Conservation (phyloP, 2,113 vertebrate genomes). For the Microtus ochrogaster region DNA sequence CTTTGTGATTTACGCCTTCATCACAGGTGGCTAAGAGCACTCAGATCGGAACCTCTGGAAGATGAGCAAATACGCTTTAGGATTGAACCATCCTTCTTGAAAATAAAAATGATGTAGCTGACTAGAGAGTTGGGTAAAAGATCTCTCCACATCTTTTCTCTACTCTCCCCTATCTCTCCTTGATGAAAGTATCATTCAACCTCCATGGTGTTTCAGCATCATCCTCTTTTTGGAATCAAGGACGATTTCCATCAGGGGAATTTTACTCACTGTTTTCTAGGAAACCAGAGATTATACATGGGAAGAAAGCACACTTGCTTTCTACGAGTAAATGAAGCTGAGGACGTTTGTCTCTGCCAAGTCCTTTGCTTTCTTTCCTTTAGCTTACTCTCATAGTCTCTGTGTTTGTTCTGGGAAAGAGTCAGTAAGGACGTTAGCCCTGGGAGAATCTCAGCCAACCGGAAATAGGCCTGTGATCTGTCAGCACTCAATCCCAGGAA, state of each 20-base stretch:
- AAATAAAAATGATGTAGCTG: not conserved
- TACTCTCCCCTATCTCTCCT: not conserved
- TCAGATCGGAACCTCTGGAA: not conserved
- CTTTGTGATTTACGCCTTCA: no score
- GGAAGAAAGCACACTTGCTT: not conserved
- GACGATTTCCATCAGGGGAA: fast-evolving
- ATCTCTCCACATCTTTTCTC: not conserved
- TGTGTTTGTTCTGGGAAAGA: not conserved
- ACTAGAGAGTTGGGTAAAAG: not conserved
- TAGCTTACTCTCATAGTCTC: not conserved
- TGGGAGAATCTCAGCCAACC: not conserved
- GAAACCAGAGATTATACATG: not conserved
- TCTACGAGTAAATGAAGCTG: not conserved
- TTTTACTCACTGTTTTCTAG: not conserved
- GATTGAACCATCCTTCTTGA: not conserved
- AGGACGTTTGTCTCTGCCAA: not conserved
- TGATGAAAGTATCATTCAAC: not conserved
- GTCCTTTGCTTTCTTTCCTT: not conserved
- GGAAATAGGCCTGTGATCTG: not conserved
- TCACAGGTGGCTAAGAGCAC: no score
- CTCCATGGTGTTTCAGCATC: not conserved
- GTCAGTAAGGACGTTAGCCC: not conserved
- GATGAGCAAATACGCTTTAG: not conserved
- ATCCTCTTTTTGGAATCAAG: not conserved
- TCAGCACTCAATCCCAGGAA: not conserved